phyloP scores from a whole-genome alignment of 2,113 vertebrate genomes.

The Mirza zaza region DNA sequence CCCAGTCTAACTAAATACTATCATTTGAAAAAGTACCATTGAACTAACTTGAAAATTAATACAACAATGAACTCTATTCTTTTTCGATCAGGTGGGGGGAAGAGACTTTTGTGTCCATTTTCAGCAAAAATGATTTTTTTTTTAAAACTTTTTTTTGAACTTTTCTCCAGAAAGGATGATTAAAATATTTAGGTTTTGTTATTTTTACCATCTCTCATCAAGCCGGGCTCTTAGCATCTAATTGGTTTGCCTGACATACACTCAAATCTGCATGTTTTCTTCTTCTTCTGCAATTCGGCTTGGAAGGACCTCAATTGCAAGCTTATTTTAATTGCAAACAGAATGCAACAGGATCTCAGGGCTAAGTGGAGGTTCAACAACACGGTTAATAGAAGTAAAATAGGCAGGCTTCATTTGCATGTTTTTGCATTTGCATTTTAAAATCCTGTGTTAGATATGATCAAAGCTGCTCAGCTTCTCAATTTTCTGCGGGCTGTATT shows the following conservation, averaged over 20 bases:
- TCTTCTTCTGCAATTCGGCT: background rate
- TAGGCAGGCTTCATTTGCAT: constrained; percentile 18
- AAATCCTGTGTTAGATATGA: constrained; percentile 27
- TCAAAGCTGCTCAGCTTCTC: background rate
- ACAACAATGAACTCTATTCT: background rate
- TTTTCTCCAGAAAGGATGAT: background rate
- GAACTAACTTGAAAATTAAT: constrained; percentile 22
- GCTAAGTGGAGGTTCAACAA: constrained; percentile 23
- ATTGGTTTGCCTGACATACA: background rate
- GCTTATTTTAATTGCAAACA: constrained; percentile 58
- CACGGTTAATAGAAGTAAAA: constrained; percentile 33
- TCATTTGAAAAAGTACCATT: background rate
- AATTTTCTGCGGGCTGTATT: constrained; percentile 48
- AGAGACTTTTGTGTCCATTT: background rate
- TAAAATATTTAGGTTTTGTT: background rate
- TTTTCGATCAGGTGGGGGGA: background rate
- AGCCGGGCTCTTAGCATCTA: background rate
- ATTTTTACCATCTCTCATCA: background rate
- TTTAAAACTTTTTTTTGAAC: background rate
- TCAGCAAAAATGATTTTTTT: background rate
- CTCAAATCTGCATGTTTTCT: background rate
- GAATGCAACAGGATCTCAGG: background rate
- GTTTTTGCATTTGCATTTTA: constrained; percentile 53
- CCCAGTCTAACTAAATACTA: background rate
- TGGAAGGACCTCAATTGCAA: constrained; percentile 22